These are phyloP conservation scores for Rhabdornis inornatus DNA, from an alignment of 2,113 vertebrate species.

Conservation along the genomic window DNA sequence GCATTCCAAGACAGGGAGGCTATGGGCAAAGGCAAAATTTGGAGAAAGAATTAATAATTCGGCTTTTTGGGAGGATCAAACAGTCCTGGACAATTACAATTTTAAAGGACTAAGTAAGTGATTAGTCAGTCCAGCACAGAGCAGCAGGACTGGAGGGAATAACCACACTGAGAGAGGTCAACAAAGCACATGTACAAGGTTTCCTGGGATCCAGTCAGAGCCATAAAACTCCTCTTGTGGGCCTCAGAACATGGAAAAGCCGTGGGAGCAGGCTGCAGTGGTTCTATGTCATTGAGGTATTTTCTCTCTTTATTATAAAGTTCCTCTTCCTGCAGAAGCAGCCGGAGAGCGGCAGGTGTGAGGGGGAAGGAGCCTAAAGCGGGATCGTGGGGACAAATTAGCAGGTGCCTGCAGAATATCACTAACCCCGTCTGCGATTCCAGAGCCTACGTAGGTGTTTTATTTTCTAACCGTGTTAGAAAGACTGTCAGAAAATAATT, in stretches of 20 bases:
- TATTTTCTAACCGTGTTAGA: slow-evolving; percentile 48
- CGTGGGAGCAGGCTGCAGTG: background rate
- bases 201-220: background rate
- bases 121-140: background rate
- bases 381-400: background rate
- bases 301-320: background rate
- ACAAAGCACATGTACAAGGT: background rate
- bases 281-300: slow-evolving; percentile 6
- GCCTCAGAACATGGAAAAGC: background rate
- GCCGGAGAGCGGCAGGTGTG: slow-evolving; percentile 39
- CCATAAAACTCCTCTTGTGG: background rate
- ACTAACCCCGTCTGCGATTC: background rate
- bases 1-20: background rate
- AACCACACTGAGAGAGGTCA: background rate
- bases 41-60: background rate
- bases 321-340: slow-evolving; percentile 2
- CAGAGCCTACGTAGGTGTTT: background rate
- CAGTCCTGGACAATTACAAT: background rate
- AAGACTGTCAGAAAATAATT: slow-evolving; percentile 61
- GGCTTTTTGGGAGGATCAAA: background rate
- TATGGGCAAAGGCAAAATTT: background rate
- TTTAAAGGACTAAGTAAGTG: background rate
- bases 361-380: slow-evolving; percentile 46
- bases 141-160: background rate
- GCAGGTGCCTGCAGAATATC: background rate